Base-by-base conservation (phyloP, 2,113 vertebrate species). In the Erythrolamprus reginae region DNA sequence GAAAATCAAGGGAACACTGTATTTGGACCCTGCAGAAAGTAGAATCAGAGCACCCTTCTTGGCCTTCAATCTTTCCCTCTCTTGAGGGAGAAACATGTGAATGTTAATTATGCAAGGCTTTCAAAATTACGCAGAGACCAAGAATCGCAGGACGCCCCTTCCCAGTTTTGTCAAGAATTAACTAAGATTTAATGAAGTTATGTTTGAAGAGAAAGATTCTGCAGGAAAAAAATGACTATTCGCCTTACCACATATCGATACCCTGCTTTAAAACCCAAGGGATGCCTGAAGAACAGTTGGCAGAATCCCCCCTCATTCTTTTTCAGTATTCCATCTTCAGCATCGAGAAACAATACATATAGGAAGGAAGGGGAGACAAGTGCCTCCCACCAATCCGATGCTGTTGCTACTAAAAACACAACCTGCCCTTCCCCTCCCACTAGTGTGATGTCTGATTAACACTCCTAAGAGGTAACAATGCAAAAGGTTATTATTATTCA, bases 361-460 rank as follows among this genome's bases (percentile, higher is more conserved):
- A 61, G 24, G 86, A 58, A 58, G n/a, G 52, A 84, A 52, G 12
- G 86, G 61, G n/a, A 84, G 77, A 38, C 58, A 52, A 77, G 24
- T 23, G 84, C 84, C 84, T 90, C 58, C 38, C 48, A 77, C 33
- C 77, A 38, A 87, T 84, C 47, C 2, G n/a, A 85, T n/a, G 13
- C 33, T 42, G 51, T 53, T 61, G 53, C 77, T 91, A 55, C 70
- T 84, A 51, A 88, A 91, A 53, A 5, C 86, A 55, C 51, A 13
- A 28, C n/a, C 53, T 88, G 21, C 38, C 86, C 70, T 87, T 48
- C 13, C 82, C 70, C 85, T 56, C 90, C 85, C 61, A 82, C 90
- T 61, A 58, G 90, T 91, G 90, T 91, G 86, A 91, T 88, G 77
- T 88, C 70, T 88, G 86, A 84, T 91, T 86, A 91, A 88, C 86